phyloP scores from a whole-genome alignment of 2,888 invertebrate species.

The Cremastobaeus sp. region DNA sequence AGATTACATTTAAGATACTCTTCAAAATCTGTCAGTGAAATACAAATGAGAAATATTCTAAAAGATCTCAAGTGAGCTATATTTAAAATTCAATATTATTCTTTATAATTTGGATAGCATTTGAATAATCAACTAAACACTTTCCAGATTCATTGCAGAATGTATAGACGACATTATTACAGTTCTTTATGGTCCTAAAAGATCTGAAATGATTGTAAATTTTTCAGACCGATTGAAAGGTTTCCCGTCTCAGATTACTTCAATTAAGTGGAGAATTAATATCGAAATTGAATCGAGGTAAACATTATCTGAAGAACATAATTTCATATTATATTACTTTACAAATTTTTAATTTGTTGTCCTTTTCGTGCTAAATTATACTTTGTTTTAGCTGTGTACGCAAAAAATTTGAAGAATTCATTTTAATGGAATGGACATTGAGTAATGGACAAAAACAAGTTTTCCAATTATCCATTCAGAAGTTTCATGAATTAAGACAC shows the following conservation, averaged over 20 bases:
- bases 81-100: background rate
- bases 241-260: conserved; percentile 76
- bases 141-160: conserved; percentile 77
- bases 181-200: conserved; percentile 79
- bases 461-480: conserved; percentile 79
- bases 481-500: conserved; percentile 80
- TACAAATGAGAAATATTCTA: conserved; percentile 79
- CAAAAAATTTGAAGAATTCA: conserved; percentile 79
- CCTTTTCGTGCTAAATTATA: no score
- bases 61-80: conserved; percentile 77
- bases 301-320: conserved; percentile 2
- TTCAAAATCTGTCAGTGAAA: conserved; percentile 77
- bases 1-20: conserved; percentile 79
- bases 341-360: no score
- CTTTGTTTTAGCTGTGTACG: no score
- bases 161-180: conserved; percentile 80
- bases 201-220: conserved; percentile 74
- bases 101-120: no score
- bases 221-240: conserved; percentile 76
- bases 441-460: conserved; percentile 78
- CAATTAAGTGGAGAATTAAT: conserved; percentile 80
- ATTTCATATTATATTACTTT: no score
- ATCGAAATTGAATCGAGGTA: conserved; percentile 80
- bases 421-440: conserved; percentile 80
- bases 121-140: no score